These are phyloP conservation scores for Corapipo altera DNA, from an alignment of 2,113 vertebrate species.

Conservation along the genomic window DNA sequence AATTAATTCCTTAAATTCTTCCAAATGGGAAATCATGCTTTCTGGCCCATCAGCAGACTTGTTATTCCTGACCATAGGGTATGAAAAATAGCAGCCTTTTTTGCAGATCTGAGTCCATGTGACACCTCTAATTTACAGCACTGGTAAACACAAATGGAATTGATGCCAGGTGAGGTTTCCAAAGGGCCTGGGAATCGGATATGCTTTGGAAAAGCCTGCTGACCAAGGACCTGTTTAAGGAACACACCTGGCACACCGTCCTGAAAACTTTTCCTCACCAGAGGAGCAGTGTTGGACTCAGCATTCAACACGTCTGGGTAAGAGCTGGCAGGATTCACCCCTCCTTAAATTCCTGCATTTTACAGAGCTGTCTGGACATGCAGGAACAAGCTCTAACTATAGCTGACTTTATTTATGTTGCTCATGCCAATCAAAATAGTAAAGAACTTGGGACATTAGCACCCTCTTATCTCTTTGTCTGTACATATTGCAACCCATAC, in stretches of 20 bases:
- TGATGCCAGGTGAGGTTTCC: constrained; percentile 40
- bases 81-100: constrained; percentile 12
- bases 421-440: not conserved
- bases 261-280: not conserved
- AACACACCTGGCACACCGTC: not conserved
- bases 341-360: not conserved
- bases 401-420: not conserved
- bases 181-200: not conserved
- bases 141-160: not conserved
- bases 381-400: constrained; percentile 7
- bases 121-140: constrained; percentile 8
- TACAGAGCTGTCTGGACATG: constrained; percentile 36
- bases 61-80: not conserved
- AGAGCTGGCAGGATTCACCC: not conserved
- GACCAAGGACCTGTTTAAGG: not conserved
- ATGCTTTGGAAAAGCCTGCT: not conserved
- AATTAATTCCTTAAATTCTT: constrained; percentile 64
- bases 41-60: not conserved
- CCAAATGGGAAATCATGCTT: constrained; percentile 40
- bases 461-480: constrained; percentile 6
- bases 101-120: not conserved
- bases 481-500: not conserved
- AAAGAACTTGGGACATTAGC: not conserved
- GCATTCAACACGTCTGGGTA: not conserved
- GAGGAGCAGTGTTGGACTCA: not conserved